Evolutionary conservation across 2,888 invertebrate species (phyloP).

Genomic region (Drosophila mettleri): DNA sequence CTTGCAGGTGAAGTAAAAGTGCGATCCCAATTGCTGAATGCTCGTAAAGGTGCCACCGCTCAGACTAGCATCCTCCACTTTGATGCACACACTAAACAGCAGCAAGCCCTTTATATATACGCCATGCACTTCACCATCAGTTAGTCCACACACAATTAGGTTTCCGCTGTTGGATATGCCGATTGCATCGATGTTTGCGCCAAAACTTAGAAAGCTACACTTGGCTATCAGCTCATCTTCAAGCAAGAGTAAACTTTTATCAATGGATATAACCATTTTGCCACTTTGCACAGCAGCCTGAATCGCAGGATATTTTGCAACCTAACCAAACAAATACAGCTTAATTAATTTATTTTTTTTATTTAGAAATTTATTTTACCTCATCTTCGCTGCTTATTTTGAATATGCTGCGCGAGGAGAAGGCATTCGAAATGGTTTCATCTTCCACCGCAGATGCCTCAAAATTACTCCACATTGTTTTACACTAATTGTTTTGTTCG

Average conservation of each 20-base stretch:
- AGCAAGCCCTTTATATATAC: slow-evolving; percentile 82
- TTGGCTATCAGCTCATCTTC: slow-evolving; percentile 83
- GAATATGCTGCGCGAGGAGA: slow-evolving; percentile 83
- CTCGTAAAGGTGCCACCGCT: slow-evolving; percentile 72
- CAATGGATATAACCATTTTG: slow-evolving; percentile 83
- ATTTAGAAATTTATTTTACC: slow-evolving; percentile 49
- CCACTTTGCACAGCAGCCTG: slow-evolving; percentile 81
- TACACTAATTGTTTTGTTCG: background rate
- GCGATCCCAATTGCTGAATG: slow-evolving; percentile 72
- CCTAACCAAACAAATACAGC: slow-evolving; percentile 56
- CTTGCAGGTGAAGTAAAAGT: slow-evolving; percentile 79
- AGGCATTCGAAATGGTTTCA: slow-evolving; percentile 83
- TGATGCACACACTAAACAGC: slow-evolving; percentile 80
- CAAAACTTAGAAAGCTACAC: slow-evolving; percentile 82
- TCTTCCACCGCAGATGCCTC: slow-evolving; percentile 81
- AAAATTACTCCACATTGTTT: slow-evolving; percentile 83
- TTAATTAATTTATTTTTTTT: background rate
- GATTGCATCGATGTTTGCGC: slow-evolving; percentile 79
- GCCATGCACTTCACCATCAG: slow-evolving; percentile 84
- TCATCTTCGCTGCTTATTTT: slow-evolving; percentile 81
- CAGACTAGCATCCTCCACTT: slow-evolving; percentile 76
- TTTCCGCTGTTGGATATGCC: slow-evolving; percentile 82
- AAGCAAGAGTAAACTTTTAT: slow-evolving; percentile 80
- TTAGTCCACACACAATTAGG: slow-evolving; percentile 82
- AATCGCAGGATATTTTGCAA: slow-evolving; percentile 78